A percentile compares a stretch with the other conserved stretches of the same genome.
These are phyloP conservation scores for Drosophila cardini DNA, from an alignment of 1,140 invertebrate species.

Conservation along the genomic window DNA sequence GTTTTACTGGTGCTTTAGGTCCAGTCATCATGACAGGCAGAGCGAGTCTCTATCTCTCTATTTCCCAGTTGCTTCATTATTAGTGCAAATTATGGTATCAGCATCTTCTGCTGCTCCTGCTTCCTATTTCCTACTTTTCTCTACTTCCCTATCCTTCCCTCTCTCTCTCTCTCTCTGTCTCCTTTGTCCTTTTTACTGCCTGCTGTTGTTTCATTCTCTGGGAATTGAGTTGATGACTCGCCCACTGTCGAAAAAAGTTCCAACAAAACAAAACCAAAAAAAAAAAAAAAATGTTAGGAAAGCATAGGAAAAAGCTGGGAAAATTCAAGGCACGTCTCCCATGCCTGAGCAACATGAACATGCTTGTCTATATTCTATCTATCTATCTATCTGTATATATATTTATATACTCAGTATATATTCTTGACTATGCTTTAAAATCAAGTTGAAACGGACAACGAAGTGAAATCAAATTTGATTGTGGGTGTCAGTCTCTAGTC, in stretches of 20 bases:
- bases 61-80: constrained; percentile 58
- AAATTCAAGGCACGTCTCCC: constrained; percentile 56
- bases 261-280: constrained; percentile 13
- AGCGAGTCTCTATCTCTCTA: constrained; percentile 28
- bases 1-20: constrained; percentile 18
- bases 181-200: constrained; percentile 32
- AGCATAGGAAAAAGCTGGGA: constrained; percentile 9
- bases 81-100: constrained; percentile 62
- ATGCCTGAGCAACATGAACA: constrained; percentile 4
- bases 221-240: constrained; percentile 49
- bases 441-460: constrained; percentile 34
- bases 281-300: constrained; percentile 1
- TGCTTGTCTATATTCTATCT: neutral
- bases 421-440: constrained; percentile 42
- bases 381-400: neutral
- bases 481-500: constrained; percentile 38
- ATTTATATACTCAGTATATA: neutral
- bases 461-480: constrained; percentile 53
- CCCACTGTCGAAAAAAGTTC: constrained; percentile 34
- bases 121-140: neutral
- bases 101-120: neutral
- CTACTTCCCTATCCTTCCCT: neutral
- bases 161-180: constrained; percentile 6
- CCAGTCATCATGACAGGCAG: constrained; percentile 48
- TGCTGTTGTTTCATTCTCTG: constrained; percentile 35